Percentiles rank a stretch among this genome's conserved stretches.
Conservation (phyloP, 2,888 invertebrate species). For the Zeuzera pyrina region DNA sequence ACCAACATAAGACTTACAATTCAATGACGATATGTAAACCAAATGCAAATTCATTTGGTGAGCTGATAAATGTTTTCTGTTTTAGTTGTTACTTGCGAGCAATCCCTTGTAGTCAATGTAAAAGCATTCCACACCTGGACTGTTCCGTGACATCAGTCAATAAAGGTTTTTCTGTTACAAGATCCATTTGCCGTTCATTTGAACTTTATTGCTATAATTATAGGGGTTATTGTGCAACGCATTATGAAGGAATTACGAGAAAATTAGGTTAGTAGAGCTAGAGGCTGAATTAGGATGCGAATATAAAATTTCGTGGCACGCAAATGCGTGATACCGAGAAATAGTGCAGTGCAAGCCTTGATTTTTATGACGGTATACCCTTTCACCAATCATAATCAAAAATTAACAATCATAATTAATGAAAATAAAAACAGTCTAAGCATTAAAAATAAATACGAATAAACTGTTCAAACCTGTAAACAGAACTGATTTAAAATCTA, state of each 20-base stretch:
- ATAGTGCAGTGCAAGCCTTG: constrained; percentile 8
- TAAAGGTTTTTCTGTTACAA: constrained; percentile 37
- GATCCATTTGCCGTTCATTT: constrained; percentile 12
- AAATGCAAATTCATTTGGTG: too few relatives aligned
- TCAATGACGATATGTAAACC: too few relatives aligned
- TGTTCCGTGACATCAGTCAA: constrained; percentile 59
- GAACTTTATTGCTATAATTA: constrained; percentile 13
- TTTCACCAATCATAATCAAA: too few relatives aligned
- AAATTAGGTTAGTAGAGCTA: constrained; percentile 58
- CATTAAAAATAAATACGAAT: too few relatives aligned
- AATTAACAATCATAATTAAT: too few relatives aligned
- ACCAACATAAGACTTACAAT: too few relatives aligned
- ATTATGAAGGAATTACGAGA: constrained; percentile 17
- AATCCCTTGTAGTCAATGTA: constrained; percentile 50
- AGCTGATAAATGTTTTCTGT: too few relatives aligned
- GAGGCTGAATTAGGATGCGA: constrained; percentile 52
- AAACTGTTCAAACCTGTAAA: too few relatives aligned
- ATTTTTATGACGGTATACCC: too few relatives aligned
- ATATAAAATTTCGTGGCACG: constrained; percentile 50
- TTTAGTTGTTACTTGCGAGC: constrained; percentile 30
- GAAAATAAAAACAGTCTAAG: too few relatives aligned
- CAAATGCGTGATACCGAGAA: constrained; percentile 36
- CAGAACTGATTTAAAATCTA: too few relatives aligned
- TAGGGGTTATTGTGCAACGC: constrained; percentile 19
- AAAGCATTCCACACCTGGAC: constrained; percentile 64